Evolutionary conservation across 2,113 vertebrate species (phyloP).

Genomic region (Protomyctophum bolini): DNA sequence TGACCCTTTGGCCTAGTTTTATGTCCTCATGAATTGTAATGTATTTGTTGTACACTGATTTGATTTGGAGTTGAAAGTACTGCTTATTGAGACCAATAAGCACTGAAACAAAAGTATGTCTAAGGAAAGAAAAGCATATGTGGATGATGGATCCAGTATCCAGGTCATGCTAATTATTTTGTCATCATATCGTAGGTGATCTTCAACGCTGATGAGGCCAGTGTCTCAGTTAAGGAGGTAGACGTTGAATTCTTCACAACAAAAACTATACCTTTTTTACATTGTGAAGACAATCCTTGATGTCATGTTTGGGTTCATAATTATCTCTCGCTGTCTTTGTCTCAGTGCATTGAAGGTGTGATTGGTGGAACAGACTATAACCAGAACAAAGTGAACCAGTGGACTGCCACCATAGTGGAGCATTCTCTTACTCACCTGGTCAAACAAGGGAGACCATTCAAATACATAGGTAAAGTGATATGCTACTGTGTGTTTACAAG

Average conservation of each 20-base stretch:
- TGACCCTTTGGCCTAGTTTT: too few relatives aligned
- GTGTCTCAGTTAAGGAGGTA: constrained; percentile 78
- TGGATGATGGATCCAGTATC: neutral
- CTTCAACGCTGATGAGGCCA: constrained; percentile 78
- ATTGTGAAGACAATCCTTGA: neutral
- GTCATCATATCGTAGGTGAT: constrained; percentile 50
- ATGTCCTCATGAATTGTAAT: too few relatives aligned
- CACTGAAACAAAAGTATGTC: too few relatives aligned
- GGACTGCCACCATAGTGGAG: constrained; percentile 94
- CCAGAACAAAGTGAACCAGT: constrained; percentile 93
- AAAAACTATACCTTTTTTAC: neutral
- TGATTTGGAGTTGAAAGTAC: too few relatives aligned
- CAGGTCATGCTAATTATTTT: neutral
- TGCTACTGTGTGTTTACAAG: neutral
- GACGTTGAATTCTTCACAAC: neutral
- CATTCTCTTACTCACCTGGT: constrained; percentile 90
- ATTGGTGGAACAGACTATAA: constrained; percentile 93
- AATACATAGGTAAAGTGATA: constrained; percentile 89
- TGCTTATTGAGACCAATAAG: too few relatives aligned
- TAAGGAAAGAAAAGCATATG: neutral
- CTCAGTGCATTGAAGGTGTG: constrained; percentile 90
- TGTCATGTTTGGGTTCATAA: neutral
- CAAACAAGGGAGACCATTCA: constrained; percentile 93
- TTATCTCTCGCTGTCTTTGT: constrained; percentile 30
- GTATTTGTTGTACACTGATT: too few relatives aligned